Percentiles rank a stretch among this genome's conserved stretches.
Evolutionary conservation across 1,140 invertebrate species (phyloP).

Genomic region (Ectropis grisescens): DNA sequence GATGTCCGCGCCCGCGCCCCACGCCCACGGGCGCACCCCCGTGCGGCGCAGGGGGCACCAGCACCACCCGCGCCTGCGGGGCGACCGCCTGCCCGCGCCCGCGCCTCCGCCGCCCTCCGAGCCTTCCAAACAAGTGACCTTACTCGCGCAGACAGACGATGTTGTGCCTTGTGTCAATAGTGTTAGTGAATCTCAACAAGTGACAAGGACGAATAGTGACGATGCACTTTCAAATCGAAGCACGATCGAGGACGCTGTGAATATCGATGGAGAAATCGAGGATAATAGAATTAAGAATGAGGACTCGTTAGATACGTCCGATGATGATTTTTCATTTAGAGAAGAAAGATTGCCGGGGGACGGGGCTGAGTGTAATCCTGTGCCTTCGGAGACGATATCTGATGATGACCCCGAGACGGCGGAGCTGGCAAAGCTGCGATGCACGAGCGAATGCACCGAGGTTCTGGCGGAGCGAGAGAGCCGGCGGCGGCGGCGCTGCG

Average conservation of each 20-base stretch:
- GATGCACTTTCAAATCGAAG: conserved; percentile 67
- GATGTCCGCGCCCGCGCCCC: conserved; percentile 71
- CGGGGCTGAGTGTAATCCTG: conserved; percentile 40
- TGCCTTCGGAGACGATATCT: conserved; percentile 37
- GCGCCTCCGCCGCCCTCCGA: conserved; percentile 59
- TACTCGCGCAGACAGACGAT: conserved; percentile 61
- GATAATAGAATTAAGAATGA: conserved; percentile 39
- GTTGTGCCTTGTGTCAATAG: conserved; percentile 68
- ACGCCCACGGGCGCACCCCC: conserved; percentile 69
- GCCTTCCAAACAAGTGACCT: conserved; percentile 74
- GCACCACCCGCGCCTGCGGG: conserved; percentile 77
- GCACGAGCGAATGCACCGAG: conserved; percentile 89
- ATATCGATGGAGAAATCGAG: conserved; percentile 53
- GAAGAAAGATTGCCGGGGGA: conserved; percentile 56
- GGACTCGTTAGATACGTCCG: conserved; percentile 43
- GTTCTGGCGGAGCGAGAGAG: conserved; percentile 87
- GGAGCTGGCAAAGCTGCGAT: conserved; percentile 85
- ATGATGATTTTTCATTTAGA: conserved; percentile 57
- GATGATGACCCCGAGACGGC: conserved; percentile 81
- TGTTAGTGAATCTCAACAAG: conserved; percentile 66
- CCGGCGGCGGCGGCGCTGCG: conserved; percentile 81
- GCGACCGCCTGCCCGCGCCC: conserved; percentile 65
- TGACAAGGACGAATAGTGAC: conserved; percentile 68
- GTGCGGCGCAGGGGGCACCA: conserved; percentile 82
- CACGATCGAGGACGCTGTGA: conserved; percentile 42